Evolutionary conservation across 1,140 invertebrate species (phyloP).

Genomic region (Megathymus violae): DNA sequence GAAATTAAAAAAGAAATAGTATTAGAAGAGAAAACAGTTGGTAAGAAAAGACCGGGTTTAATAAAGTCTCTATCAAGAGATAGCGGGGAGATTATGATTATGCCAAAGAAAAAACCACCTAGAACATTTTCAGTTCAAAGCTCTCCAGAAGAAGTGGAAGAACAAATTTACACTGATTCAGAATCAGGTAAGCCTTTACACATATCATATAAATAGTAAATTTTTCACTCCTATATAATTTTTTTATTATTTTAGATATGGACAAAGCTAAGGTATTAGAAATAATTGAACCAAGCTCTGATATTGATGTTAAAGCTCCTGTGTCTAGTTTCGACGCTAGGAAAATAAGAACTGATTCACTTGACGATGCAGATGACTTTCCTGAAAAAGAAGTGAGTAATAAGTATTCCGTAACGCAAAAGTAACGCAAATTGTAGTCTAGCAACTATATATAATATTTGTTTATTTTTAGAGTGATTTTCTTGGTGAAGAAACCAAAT

Average conservation of each 20-base stretch:
- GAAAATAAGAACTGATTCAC: constrained; percentile 79
- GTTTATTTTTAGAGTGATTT: constrained; percentile 63
- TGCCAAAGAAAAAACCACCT: constrained; percentile 76
- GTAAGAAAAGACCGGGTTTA: constrained; percentile 67
- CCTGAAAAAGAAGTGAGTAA: constrained; percentile 78
- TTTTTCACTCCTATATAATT: no score
- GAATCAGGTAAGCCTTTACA: constrained; percentile 71
- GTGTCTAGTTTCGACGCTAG: constrained; percentile 76
- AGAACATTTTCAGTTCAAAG: constrained; percentile 82
- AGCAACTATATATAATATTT: constrained; percentile 20
- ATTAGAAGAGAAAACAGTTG: constrained; percentile 57
- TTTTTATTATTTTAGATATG: constrained; percentile 69
- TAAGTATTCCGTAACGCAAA: not conserved
- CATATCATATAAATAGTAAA: no score
- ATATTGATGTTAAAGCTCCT: constrained; percentile 70
- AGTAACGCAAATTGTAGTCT: not conserved
- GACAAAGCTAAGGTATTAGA: constrained; percentile 82
- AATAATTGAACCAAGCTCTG: constrained; percentile 81
- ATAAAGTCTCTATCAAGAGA: constrained; percentile 75
- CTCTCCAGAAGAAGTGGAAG: constrained; percentile 82
- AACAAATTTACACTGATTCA: constrained; percentile 83
- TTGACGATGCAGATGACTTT: constrained; percentile 82
- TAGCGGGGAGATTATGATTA: constrained; percentile 74
- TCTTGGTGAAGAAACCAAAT: constrained; percentile 67
- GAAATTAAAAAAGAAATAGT: constrained; percentile 51